Base-by-base conservation (phyloP, 2,113 vertebrate species). In the Puma concolor region DNA sequence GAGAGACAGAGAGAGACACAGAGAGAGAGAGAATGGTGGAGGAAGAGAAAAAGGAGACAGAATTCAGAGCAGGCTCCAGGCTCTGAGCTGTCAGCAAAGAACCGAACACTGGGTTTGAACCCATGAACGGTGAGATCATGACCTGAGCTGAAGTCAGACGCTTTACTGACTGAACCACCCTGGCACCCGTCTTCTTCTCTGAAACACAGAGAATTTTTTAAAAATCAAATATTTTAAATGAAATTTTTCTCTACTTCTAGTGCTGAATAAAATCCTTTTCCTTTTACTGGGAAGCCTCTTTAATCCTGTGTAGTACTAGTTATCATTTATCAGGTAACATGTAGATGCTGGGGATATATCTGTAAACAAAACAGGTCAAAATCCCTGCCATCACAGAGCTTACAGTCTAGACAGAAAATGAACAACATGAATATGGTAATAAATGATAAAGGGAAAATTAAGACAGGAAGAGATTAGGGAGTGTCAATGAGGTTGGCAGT, bases 401-500 rank as follows among this genome's bases (percentile, higher is more conserved):
- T 79, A 67, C 0, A 41, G 29, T 57, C 25, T 74, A 64, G n/a
- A 69, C 8, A 67, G 41, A 84, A 90, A 64, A 64, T 4, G 15
- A 95, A 11, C 6, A 84, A 41, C 67, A 3, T 14, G 63, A 88
- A 12, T 38, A 69, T 10, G 33, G 12, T 29, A 8, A 82, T 41
- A 72, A 83, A 69, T 50, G 50, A 80, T 29, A 72, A 92, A 87
- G 38, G 84, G 33, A 83, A 77, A 96, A 83, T 29, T 80, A 89
- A 86, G 15, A 11, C 48, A 93, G 36, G 41, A 87, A 77, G 64
- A 11, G 21, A 69, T 64, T 11, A 54, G 7, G 33, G 19, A 33
- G 5, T 38, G 13, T 80, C 74, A 13, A 0, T 44, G n/a, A 31
- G 41, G 31, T 21, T 48, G 3, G 29, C 31, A 66, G 33, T 50